Percentiles rank a stretch among this genome's conserved stretches.
Evolutionary conservation across 92 coral and sea anemone genomes (phyloP).

Genomic region (Palythoa grandis): DNA sequence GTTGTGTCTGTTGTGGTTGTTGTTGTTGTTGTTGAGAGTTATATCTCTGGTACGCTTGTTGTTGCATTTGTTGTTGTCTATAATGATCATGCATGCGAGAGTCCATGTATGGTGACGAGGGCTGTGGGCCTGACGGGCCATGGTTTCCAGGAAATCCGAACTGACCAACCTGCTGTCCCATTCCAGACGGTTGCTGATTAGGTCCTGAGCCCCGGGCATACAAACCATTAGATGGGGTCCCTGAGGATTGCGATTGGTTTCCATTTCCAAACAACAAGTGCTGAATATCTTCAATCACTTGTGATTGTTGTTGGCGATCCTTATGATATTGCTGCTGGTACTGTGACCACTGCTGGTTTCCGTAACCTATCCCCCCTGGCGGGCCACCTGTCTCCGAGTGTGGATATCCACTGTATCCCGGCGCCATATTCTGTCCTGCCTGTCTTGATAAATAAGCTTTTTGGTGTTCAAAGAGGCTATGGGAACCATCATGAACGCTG

Average conservation of each 20-base stretch:
- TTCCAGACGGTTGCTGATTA: conserved; percentile 50
- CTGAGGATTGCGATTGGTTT: conserved; percentile 54
- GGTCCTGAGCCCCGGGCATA: conserved; percentile 66
- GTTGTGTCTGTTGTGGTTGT: conserved; percentile 51
- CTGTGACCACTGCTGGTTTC: conserved; percentile 77
- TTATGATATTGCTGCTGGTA: conserved; percentile 80
- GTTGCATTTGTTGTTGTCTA: conserved; percentile 75
- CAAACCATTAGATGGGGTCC: conserved; percentile 72
- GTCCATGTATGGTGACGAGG: conserved; percentile 64
- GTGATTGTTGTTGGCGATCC: conserved; percentile 72
- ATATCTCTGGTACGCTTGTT: conserved; percentile 74
- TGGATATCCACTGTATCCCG: conserved; percentile 73
- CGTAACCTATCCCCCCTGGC: conserved; percentile 72
- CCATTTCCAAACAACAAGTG: conserved; percentile 89
- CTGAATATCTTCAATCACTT: conserved; percentile 87
- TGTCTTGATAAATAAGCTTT: conserved; percentile 76
- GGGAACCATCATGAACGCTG: conserved; percentile 52
- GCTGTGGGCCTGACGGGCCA: conserved; percentile 71
- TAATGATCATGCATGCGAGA: conserved; percentile 74
- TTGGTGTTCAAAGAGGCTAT: conserved; percentile 75
- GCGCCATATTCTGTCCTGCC: conserved; percentile 55
- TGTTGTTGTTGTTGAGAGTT: conserved; percentile 71
- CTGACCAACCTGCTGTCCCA: conserved; percentile 60
- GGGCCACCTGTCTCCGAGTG: conserved; percentile 51
- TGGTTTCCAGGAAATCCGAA: conserved; percentile 67